A percentile compares a stretch with the other conserved stretches of the same genome.
These are phyloP conservation scores for Ia io DNA, from an alignment of 2,113 vertebrate species.

Conservation along the genomic window DNA sequence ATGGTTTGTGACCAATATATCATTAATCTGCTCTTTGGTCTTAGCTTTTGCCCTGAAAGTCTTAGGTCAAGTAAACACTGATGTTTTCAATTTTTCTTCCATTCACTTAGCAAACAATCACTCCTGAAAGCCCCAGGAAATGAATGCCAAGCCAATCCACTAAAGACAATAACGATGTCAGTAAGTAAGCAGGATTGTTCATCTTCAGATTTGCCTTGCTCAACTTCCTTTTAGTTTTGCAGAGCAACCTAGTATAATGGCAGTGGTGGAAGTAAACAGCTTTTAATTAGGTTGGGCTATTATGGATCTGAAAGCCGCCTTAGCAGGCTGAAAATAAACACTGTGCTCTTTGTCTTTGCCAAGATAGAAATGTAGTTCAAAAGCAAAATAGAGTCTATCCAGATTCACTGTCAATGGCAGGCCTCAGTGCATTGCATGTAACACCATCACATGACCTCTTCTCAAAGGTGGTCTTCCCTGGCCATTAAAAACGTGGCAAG, in stretches of 20 bases:
- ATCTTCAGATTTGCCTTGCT: constrained; percentile 41
- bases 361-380: constrained; percentile 32
- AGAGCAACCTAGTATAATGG: not conserved
- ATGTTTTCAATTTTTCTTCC: not conserved
- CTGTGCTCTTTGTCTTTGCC: not conserved
- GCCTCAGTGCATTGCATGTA: not conserved
- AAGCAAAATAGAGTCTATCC: not conserved
- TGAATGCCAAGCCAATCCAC: not conserved
- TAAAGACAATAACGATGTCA: not conserved
- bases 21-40: constrained; percentile 29
- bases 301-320: not conserved
- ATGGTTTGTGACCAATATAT: not conserved
- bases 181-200: not conserved
- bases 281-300: constrained; percentile 19
- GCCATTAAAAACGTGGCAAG: not conserved
- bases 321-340: constrained; percentile 42
- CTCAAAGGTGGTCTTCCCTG: not conserved
- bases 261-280: not conserved
- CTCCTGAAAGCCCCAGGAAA: not conserved
- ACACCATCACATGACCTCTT: not conserved
- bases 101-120: constrained; percentile 19
- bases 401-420: not conserved
- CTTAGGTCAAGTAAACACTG: constrained; percentile 25
- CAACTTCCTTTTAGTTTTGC: not conserved
- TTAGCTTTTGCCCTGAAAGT: not conserved